Evolutionary conservation across 2,113 vertebrate genomes (phyloP).

Genomic region (Perognathus longimembris): DNA sequence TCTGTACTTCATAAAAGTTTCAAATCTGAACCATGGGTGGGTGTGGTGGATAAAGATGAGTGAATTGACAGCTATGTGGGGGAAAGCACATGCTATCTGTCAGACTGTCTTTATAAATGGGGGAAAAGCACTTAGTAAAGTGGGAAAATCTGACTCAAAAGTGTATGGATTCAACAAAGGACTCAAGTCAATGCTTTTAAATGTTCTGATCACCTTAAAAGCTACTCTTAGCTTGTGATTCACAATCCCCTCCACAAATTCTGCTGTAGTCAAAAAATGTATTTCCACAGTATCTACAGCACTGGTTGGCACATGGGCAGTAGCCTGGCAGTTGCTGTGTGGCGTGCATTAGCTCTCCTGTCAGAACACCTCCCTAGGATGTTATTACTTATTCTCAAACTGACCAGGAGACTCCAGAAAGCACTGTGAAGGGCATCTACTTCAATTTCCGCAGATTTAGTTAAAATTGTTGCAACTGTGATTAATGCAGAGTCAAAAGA

Average conservation of each 20-base stretch:
- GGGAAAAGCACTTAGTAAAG: conserved; percentile 69
- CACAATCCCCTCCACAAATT: background rate
- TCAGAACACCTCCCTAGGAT: background rate
- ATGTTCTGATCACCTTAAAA: conserved; percentile 40
- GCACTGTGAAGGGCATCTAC: background rate
- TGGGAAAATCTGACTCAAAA: conserved; percentile 59
- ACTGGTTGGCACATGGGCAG: background rate
- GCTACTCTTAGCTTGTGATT: conserved; percentile 32
- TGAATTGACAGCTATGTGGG: conserved; percentile 77
- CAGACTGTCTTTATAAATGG: conserved; percentile 68
- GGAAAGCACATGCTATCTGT: conserved; percentile 69
- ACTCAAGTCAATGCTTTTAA: conserved; percentile 44
- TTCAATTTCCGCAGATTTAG: background rate
- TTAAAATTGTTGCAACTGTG: background rate
- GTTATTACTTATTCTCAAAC: background rate
- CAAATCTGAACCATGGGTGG: conserved; percentile 63
- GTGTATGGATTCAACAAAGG: conserved; percentile 69
- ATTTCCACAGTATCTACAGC: background rate
- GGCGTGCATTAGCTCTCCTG: background rate
- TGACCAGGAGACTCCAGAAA: background rate
- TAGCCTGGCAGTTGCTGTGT: background rate
- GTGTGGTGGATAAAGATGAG: conserved; percentile 63
- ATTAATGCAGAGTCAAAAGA: background rate
- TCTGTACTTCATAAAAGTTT: conserved; percentile 69
- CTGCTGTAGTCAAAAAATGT: background rate